Evolutionary conservation across 1,140 invertebrate species (phyloP), one percentile per base, ranked within the genome.

Genomic region (Drosophila saltans): DNA sequence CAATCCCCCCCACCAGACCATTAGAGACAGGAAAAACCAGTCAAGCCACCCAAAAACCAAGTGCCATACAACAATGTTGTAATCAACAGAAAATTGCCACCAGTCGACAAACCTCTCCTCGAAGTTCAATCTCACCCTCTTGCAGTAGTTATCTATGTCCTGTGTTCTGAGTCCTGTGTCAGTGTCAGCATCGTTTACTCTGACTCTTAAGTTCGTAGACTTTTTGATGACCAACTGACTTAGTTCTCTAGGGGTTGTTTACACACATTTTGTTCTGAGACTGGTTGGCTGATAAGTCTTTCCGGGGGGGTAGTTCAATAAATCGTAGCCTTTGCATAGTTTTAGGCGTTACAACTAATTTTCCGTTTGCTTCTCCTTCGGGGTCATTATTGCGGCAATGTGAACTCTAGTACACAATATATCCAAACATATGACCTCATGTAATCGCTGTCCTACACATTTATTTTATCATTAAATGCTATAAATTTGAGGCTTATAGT

Each of bases 21-120:
- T 24, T 55, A 45, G 6, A 28, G 24, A 33, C 61, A 24, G 24
- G 8, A 3, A 11, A 10, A 56, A 21, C n/a, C 56, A 58, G 24
- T 30, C 28, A 36, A 36, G 56, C 33, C 45, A 40, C 10, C 39
- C 39, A 9, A 9, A 9, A 11, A 11, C 8, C 39, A 48, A 48
- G 45, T 48, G 45, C 16, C 7, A 21, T 48, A 24, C 45, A 52
- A 52, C 64, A 76, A 74, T 81, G 80, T 72, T 76, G 76, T 80
- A 88, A 88, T 86, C 83, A 86, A 88, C 76, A 73, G 75, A 80
- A 88, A 86, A 86, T 86, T 86, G 82, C 80, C 82, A 86, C 80
- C 83, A 75, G 83, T 85, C 81, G 69, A 55, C 59, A 26, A 30
- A 76, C 21, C 55, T 16, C 60, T 74, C 41, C 11, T 5, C 21